Percentiles rank a stretch among this genome's conserved stretches.
Evolutionary conservation across 2,888 invertebrate species (phyloP).

Genomic region (Chrysolina haemoptera): DNA sequence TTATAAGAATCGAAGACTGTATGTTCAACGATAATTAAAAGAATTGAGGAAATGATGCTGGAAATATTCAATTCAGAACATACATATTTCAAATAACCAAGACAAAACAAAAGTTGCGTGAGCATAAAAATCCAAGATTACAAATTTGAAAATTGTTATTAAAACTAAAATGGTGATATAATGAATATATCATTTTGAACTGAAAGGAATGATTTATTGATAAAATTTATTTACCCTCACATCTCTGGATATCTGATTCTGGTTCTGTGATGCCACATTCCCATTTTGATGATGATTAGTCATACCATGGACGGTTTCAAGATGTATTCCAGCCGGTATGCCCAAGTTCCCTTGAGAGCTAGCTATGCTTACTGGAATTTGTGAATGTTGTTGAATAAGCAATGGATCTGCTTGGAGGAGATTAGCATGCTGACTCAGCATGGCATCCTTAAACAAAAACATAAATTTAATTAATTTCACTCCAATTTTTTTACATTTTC

Average conservation of each 20-base stretch:
- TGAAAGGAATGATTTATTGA: neutral
- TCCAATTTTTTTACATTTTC: too few relatives aligned
- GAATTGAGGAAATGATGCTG: too few relatives aligned
- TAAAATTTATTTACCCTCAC: constrained; percentile 50
- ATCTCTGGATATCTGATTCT: constrained; percentile 57
- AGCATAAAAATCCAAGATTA: too few relatives aligned
- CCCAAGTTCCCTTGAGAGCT: constrained; percentile 67
- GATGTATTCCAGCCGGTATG: constrained; percentile 66
- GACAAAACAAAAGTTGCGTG: too few relatives aligned
- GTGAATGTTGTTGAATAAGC: constrained; percentile 67
- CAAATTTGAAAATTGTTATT: too few relatives aligned
- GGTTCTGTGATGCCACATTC: constrained; percentile 50
- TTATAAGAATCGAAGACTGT: too few relatives aligned
- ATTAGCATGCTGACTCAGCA: constrained; percentile 74
- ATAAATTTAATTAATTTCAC: neutral
- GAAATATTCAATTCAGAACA: too few relatives aligned
- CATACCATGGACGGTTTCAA: constrained; percentile 61
- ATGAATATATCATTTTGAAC: too few relatives aligned
- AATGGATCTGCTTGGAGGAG: constrained; percentile 67
- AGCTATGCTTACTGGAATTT: constrained; percentile 68
- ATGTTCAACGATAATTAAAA: too few relatives aligned
- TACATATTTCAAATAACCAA: too few relatives aligned
- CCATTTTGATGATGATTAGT: constrained; percentile 58
- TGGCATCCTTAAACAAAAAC: constrained; percentile 62
- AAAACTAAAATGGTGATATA: too few relatives aligned